Evolutionary conservation across 2,113 vertebrate species (phyloP).

Genomic region (Nycticryphes semicollaris): DNA sequence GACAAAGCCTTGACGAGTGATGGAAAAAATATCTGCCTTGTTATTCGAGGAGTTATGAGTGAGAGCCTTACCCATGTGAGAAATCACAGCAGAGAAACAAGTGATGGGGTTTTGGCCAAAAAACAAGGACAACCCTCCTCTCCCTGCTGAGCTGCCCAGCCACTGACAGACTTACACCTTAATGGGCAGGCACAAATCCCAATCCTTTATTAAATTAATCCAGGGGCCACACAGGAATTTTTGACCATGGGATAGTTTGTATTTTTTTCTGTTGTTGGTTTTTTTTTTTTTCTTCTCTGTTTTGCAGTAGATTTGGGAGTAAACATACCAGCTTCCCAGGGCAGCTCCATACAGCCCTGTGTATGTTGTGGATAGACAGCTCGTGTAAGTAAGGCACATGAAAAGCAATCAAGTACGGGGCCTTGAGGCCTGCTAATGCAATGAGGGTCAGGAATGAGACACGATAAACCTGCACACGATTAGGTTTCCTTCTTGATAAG

Average conservation of each 20-base stretch:
- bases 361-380: fast-evolving
- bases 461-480: neutral
- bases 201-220: neutral
- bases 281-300: neutral
- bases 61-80: neutral
- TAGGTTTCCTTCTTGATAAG: neutral
- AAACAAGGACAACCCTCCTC: neutral
- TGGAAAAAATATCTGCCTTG: neutral
- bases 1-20: neutral
- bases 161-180: neutral
- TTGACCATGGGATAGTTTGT: neutral
- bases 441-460: neutral
- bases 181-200: neutral
- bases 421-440: neutral
- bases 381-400: neutral
- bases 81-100: neutral
- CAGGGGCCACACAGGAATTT: neutral
- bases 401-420: neutral
- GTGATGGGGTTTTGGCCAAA: neutral
- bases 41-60: neutral
- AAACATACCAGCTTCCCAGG: neutral
- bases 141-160: neutral
- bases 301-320: neutral
- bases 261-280: fast-evolving
- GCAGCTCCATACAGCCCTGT: neutral